Evolutionary conservation across 2,113 vertebrate genomes (phyloP).

Genomic region (Platanista minor): DNA sequence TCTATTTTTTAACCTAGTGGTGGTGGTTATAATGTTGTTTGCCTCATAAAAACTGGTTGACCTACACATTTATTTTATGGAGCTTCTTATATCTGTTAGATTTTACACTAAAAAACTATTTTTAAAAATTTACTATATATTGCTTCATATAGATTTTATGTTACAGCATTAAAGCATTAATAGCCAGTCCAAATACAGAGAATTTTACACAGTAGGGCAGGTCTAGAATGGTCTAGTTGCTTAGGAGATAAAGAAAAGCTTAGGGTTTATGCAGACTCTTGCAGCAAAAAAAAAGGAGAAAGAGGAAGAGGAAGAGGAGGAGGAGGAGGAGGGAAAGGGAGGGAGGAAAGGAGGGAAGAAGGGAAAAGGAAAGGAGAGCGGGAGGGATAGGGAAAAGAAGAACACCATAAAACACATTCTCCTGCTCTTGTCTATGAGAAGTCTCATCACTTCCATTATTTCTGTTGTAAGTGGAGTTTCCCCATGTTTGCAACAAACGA

Average conservation of each 20-base stretch:
- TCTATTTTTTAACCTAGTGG: background rate
- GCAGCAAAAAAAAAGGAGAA: background rate
- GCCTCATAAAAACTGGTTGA: background rate
- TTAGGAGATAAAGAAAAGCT: background rate
- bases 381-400: too few species aligned
- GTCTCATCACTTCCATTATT: background rate
- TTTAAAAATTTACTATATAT: background rate
- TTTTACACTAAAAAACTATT: background rate
- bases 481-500: background rate
- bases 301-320: background rate
- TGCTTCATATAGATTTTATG: background rate
- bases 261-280: background rate
- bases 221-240: background rate
- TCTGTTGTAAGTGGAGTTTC: background rate
- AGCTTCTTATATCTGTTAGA: background rate
- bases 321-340: too few species aligned
- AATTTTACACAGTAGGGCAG: background rate
- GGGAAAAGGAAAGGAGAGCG: background rate
- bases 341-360: background rate
- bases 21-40: background rate
- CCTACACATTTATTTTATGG: background rate
- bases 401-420: background rate
- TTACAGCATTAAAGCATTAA: background rate
- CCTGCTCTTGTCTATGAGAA: background rate
- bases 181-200: background rate